phyloP scores from a whole-genome alignment of 2,888 invertebrate species.

The Cryptus armator region DNA sequence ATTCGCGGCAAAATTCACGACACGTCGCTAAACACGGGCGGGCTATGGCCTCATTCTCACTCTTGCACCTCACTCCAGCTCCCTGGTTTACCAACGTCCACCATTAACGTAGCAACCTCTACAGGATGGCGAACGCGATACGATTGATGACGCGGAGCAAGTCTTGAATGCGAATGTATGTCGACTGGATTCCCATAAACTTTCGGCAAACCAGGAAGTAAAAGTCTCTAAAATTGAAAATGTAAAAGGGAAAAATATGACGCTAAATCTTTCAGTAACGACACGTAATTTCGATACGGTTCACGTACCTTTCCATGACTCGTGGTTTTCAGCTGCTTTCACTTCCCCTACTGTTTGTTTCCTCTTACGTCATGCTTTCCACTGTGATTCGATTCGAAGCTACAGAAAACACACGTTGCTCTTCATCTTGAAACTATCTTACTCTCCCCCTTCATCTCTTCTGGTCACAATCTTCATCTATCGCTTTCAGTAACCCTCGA shows the following conservation, averaged over 20 bases:
- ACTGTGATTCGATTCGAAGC: no score
- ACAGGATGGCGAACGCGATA: constrained; percentile 42
- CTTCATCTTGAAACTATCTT: not conserved
- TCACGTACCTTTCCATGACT: constrained; percentile 1
- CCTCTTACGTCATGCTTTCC: constrained; percentile 22
- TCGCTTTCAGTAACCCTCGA: constrained; percentile 48
- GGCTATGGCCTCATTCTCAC: not conserved
- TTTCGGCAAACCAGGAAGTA: constrained; percentile 64
- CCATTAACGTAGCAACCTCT: not conserved
- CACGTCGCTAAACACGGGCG: constrained; percentile 13
- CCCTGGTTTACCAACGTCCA: not conserved
- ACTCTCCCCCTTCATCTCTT: not conserved
- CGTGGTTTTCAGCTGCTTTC: not conserved
- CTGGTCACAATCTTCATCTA: constrained; percentile 39
- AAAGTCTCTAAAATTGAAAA: constrained; percentile 72
- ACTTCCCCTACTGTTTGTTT: not conserved
- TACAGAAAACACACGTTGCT: not conserved
- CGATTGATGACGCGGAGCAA: constrained; percentile 39
- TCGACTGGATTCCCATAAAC: constrained; percentile 20
- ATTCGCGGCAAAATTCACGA: constrained; percentile 48
- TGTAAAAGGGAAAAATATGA: constrained; percentile 71
- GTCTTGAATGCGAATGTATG: constrained; percentile 45
- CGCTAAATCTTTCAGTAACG: constrained; percentile 70
- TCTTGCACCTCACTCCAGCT: not conserved
- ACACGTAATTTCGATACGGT: constrained; percentile 26